These are phyloP conservation scores for Melinopterus prodromus DNA, from an alignment of 2,888 invertebrate genomes.

Conservation along the genomic window DNA sequence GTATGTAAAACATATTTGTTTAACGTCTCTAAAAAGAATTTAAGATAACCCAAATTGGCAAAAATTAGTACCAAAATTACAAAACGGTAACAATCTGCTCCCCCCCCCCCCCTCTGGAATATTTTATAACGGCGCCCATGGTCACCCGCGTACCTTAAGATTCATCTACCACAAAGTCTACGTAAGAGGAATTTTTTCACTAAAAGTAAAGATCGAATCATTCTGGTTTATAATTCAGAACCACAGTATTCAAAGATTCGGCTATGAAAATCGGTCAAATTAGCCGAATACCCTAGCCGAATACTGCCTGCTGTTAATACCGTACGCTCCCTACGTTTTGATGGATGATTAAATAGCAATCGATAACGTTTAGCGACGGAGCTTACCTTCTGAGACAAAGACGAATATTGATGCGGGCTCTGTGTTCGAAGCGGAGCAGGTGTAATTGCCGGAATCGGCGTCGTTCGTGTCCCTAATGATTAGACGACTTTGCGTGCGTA, in stretches of 20 bases:
- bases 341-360: neutral
- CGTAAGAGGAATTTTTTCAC: too few relatives aligned
- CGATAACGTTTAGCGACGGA: neutral
- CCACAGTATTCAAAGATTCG: neutral
- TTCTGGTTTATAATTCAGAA: neutral
- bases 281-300: neutral
- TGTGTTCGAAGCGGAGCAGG: constrained; percentile 89
- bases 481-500: constrained; percentile 85
- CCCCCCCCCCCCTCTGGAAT: too few relatives aligned
- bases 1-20: too few relatives aligned
- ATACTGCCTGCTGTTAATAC: neutral
- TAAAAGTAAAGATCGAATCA: neutral
- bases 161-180: too few relatives aligned
- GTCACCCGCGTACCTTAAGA: too few relatives aligned
- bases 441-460: constrained; percentile 90
- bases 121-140: too few relatives aligned
- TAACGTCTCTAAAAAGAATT: too few relatives aligned
- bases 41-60: too few relatives aligned
- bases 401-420: constrained; percentile 90
- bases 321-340: neutral
- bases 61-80: too few relatives aligned
- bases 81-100: too few relatives aligned
- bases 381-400: constrained; percentile 88
- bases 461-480: constrained; percentile 84
- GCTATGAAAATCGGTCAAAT: neutral